Conservation (phyloP, 2,113 vertebrate genomes). For the Aldabrachelys gigantea region DNA sequence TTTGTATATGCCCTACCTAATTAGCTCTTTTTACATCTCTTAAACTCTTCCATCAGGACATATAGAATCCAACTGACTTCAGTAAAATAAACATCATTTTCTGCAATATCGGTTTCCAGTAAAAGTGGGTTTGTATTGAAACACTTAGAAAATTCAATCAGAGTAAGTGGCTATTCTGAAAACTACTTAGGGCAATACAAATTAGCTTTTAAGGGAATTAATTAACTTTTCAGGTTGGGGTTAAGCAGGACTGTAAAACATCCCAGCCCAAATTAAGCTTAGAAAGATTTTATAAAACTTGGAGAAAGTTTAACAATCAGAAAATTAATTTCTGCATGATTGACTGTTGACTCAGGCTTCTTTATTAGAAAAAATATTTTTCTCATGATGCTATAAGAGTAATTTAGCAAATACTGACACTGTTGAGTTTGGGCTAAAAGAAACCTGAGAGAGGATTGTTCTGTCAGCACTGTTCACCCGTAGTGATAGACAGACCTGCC, state of each 20-base stretch:
- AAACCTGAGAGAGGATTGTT: background rate
- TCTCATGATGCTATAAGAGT: background rate
- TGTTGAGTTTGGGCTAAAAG: background rate
- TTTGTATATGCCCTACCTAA: constrained; percentile 44
- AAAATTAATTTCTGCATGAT: background rate
- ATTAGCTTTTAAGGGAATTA: constrained; percentile 42
- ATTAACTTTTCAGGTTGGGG: constrained; percentile 40
- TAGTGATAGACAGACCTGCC: background rate
- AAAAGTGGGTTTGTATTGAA: constrained; percentile 53
- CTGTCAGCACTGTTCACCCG: background rate
- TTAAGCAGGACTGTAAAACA: constrained; percentile 46
- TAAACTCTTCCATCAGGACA: constrained; percentile 41
- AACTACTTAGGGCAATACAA: constrained; percentile 21
- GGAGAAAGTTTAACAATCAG: background rate
- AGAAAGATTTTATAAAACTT: constrained; percentile 40
- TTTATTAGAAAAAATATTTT: background rate
- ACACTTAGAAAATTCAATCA: constrained; percentile 35
- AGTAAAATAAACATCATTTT: constrained; percentile 47
- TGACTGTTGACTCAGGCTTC: background rate
- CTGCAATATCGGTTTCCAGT: background rate
- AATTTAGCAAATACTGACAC: background rate
- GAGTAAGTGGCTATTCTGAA: constrained; percentile 40
- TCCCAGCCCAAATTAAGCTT: constrained; percentile 42
- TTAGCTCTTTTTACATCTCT: constrained; percentile 54
- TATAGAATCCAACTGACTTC: constrained; percentile 32